These are phyloP conservation scores for Amblyteles armatorius DNA, from an alignment of 2,888 invertebrate species.

Conservation along the genomic window DNA sequence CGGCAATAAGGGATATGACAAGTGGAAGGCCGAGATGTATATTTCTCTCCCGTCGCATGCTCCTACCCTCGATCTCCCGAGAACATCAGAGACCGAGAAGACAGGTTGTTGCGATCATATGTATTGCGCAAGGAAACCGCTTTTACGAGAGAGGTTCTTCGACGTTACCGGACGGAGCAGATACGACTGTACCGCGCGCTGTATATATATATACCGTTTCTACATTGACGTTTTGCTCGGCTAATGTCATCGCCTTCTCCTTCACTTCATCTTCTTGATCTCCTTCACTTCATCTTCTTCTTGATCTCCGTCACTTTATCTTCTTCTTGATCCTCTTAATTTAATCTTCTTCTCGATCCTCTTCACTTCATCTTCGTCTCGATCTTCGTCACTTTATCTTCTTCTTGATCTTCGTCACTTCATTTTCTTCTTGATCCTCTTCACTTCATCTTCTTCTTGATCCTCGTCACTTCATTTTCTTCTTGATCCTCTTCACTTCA, in stretches of 20 bases:
- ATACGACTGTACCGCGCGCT: background rate
- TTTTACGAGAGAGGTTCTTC: slow-evolving; percentile 31
- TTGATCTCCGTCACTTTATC: background rate
- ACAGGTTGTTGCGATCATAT: slow-evolving; percentile 47
- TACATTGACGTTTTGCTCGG: background rate
- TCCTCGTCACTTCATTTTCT: no score
- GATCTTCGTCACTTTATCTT: background rate
- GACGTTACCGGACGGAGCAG: background rate
- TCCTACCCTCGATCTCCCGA: background rate
- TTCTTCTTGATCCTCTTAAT: background rate
- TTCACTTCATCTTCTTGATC: background rate
- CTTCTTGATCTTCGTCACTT: background rate
- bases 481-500: no score
- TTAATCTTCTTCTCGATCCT: background rate
- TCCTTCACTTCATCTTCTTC: background rate
- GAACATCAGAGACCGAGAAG: slow-evolving; percentile 13
- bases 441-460: no score
- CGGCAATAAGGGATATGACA: slow-evolving; percentile 16
- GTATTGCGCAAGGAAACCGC: slow-evolving; percentile 40
- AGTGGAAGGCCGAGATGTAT: background rate
- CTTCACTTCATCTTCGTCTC: background rate
- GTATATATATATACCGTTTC: background rate
- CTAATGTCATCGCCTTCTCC: no score
- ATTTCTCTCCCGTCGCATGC: background rate
- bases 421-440: background rate